These are phyloP conservation scores for Micropoecilia bifurca DNA, from an alignment of 2,797 vertebrate genomes.

Conservation along the genomic window DNA sequence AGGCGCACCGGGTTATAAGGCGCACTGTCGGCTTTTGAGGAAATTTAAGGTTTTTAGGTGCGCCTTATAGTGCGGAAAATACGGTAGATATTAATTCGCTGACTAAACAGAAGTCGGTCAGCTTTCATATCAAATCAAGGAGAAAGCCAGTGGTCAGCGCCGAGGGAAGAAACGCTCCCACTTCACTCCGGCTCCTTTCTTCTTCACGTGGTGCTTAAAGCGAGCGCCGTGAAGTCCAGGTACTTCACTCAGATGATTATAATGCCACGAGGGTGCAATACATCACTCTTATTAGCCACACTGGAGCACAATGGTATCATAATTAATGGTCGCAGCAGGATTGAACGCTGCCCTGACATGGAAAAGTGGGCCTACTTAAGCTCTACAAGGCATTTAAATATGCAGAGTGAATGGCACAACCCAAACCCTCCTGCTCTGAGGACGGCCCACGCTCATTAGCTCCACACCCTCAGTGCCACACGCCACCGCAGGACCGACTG, in stretches of 20 bases:
- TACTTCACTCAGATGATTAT: conserved; percentile 81
- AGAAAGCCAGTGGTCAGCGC: conserved; percentile 32
- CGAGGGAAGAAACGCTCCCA: conserved; percentile 42
- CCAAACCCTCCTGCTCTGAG: conserved; percentile 80
- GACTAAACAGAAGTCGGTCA: conserved; percentile 69
- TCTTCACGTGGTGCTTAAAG: conserved; percentile 61
- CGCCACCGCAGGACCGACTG: conserved; percentile 62
- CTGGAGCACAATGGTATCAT: conserved; percentile 85
- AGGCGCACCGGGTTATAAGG: too few relatives aligned
- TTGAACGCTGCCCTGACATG: conserved; percentile 84
- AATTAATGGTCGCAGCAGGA: conserved; percentile 87
- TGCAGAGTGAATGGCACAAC: conserved; percentile 81
- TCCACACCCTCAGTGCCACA: conserved; percentile 67
- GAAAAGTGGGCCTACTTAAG: conserved; percentile 83
- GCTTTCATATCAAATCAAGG: conserved; percentile 45
- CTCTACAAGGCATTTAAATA: conserved; percentile 84
- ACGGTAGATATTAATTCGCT: conserved; percentile 64
- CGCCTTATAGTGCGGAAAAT: too few relatives aligned
- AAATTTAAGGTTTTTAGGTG: too few relatives aligned
- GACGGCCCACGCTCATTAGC: conserved; percentile 79
- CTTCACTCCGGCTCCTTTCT: conserved; percentile 43
- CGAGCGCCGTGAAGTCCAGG: conserved; percentile 70
- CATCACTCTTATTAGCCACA: conserved; percentile 86
- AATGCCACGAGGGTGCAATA: conserved; percentile 83
- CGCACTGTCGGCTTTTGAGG: too few relatives aligned